Evolutionary conservation across 2,113 vertebrate genomes (phyloP).

Genomic region (Microcebus murinus): DNA sequence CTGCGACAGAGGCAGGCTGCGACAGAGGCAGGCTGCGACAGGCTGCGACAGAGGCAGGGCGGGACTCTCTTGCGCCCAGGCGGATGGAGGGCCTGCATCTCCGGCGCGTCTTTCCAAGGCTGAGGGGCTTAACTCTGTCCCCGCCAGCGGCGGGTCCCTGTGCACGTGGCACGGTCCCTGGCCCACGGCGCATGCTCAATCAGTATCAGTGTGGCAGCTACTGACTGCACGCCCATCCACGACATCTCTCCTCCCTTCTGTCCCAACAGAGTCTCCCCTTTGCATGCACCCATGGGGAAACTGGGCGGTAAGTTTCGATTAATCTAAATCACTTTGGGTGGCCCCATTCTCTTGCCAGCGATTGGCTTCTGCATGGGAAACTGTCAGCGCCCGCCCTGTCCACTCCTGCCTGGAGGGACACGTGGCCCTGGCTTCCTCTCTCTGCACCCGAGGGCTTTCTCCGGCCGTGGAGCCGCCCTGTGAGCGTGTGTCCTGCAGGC

Average conservation of each 20-base stretch:
- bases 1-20: neutral
- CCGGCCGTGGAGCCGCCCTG: neutral
- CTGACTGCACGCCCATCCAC: too few relatives aligned
- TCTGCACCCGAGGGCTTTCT: too few relatives aligned
- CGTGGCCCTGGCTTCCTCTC: too few relatives aligned
- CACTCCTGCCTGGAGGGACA: neutral
- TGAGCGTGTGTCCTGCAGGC: neutral
- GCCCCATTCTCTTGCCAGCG: neutral
- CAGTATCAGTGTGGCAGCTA: neutral
- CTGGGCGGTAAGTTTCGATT: neutral
- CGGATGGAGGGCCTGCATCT: neutral
- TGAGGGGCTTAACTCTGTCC: too few relatives aligned
- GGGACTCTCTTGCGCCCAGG: neutral
- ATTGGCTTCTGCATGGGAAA: neutral
- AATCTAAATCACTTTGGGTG: neutral
- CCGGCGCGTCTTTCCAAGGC: neutral
- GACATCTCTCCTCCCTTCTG: neutral
- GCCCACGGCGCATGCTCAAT: accelerated
- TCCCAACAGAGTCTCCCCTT: neutral
- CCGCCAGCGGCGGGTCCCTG: too few relatives aligned
- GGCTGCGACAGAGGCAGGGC: neutral
- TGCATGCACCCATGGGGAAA: neutral
- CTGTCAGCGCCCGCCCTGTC: accelerated
- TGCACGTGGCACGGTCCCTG: neutral
- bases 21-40: too few relatives aligned